Evolutionary conservation across 2,888 invertebrate species (phyloP).

Genomic region (Tiliacea aurago): DNA sequence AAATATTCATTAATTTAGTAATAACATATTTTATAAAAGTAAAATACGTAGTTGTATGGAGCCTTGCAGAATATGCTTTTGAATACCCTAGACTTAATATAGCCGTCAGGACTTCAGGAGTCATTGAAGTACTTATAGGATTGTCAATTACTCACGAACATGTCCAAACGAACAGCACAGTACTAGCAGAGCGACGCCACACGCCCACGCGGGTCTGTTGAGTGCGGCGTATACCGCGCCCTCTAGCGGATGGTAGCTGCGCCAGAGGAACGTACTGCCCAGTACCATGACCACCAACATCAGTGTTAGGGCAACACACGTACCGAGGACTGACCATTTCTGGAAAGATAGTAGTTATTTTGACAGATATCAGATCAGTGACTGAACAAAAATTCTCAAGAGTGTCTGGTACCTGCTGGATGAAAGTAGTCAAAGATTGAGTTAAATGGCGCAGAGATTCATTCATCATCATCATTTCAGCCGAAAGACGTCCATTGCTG

Average conservation of each 20-base stretch:
- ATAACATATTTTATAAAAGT: background rate
- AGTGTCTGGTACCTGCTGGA: background rate
- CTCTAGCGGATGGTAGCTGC: constrained; percentile 86
- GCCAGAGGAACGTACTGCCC: constrained; percentile 88
- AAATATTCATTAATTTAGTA: background rate
- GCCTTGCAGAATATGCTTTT: background rate
- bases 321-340: constrained; percentile 86
- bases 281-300: constrained; percentile 86
- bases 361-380: background rate
- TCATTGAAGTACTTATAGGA: background rate
- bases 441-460: background rate
- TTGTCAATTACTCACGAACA: constrained; percentile 75
- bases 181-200: constrained; percentile 86
- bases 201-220: constrained; percentile 90
- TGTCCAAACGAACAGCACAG: constrained; percentile 89
- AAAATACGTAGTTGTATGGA: background rate
- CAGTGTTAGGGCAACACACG: constrained; percentile 79
- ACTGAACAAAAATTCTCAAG: background rate
- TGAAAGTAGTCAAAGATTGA: no score
- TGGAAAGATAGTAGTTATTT: constrained; percentile 67
- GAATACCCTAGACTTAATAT: background rate
- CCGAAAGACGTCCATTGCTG: no score
- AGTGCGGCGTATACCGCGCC: constrained; percentile 90
- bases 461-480: no score
- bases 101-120: background rate